Conservation (phyloP, 2,113 vertebrate genomes). For the Lontra canadensis region DNA sequence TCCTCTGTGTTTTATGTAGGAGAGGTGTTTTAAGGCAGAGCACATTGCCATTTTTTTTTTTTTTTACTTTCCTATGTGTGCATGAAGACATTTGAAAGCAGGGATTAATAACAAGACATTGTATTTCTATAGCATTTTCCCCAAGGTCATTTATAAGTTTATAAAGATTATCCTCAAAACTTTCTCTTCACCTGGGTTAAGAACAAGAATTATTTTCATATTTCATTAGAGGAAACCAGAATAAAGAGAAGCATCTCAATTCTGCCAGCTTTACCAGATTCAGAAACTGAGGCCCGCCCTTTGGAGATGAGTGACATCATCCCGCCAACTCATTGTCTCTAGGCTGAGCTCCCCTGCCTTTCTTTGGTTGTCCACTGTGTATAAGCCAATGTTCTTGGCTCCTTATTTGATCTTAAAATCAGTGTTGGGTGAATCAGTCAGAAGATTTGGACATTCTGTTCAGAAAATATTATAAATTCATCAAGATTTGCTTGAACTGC, state of each 20-base stretch:
- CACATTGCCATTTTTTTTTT: too few species aligned
- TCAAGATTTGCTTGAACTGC: constrained; percentile 57
- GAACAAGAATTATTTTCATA: not conserved
- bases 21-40: not conserved
- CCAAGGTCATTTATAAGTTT: not conserved
- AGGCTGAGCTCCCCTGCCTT: not conserved
- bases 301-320: not conserved
- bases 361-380: not conserved
- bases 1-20: not conserved
- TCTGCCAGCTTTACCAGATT: not conserved
- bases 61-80: not conserved
- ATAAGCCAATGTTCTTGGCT: constrained; percentile 62
- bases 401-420: constrained; percentile 59
- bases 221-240: not conserved
- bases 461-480: constrained; percentile 70
- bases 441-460: constrained; percentile 69
- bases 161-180: not conserved
- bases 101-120: not conserved
- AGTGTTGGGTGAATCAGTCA: constrained; percentile 60
- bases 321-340: not conserved
- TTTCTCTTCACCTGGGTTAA: not conserved
- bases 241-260: not conserved
- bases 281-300: not conserved
- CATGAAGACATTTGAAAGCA: not conserved
- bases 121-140: not conserved